Percentiles rank a stretch among this genome's conserved stretches.
phyloP scores from a whole-genome alignment of 2,797 vertebrate genomes.

The Lateolabrax maculatus region DNA sequence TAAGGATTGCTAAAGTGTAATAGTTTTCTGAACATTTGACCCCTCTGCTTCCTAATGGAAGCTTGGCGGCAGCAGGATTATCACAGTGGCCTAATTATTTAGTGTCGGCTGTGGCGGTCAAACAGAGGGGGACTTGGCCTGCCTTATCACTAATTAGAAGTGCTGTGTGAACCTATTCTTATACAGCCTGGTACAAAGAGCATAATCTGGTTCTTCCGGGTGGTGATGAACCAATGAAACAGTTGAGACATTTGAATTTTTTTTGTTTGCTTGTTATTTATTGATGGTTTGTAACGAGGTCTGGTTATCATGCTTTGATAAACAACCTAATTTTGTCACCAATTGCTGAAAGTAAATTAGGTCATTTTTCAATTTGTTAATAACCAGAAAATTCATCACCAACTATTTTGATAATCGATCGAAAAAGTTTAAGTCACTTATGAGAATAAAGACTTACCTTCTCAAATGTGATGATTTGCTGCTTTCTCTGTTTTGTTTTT shows the following conservation, averaged over 20 bases:
- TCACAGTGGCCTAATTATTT: conserved; percentile 55
- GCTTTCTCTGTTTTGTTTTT: background rate
- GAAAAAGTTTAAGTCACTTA: background rate
- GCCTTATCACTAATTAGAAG: conserved; percentile 51
- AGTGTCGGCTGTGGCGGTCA: conserved; percentile 13
- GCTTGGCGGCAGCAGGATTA: conserved; percentile 37
- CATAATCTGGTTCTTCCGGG: conserved; percentile 10
- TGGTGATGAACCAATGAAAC: background rate
- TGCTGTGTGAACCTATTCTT: conserved; percentile 41
- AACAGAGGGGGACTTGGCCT: conserved; percentile 23
- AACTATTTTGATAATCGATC: background rate
- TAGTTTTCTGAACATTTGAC: conserved; percentile 48
- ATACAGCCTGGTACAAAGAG: conserved; percentile 15
- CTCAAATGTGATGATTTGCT: background rate
- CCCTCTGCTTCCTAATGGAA: conserved; percentile 14
- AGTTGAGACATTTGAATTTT: background rate
- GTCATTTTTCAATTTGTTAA: background rate
- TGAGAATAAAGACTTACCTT: background rate
- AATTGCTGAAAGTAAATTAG: background rate
- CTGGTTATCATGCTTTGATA: background rate
- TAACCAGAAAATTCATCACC: background rate
- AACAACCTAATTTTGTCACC: background rate
- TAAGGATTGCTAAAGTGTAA: conserved; percentile 1
- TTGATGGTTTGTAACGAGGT: background rate
- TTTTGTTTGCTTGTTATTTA: background rate